Evolutionary conservation across 1,140 invertebrate species (phyloP), one percentile per base, ranked within the genome.

Genomic region (Plectrocnemia conspersa): DNA sequence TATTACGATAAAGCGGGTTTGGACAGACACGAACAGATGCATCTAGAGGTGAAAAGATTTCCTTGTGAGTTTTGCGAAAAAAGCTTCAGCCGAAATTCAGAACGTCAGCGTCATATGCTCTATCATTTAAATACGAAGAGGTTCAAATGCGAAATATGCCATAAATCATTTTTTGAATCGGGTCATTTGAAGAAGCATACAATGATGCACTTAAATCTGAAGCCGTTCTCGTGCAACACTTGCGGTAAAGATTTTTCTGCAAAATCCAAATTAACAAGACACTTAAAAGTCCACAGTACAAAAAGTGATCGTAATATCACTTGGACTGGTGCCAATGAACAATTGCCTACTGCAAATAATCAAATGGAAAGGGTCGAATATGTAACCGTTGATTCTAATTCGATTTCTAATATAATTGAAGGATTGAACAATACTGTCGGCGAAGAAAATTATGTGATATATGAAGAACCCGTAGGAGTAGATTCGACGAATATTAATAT

Each of bases 181-280:
- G 59, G 56, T 16, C 64, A 66, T 40, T 54, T 66, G 13, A 67
- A 65, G 38, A 64, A 64, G 7, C 68, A 70, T 44, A 63, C 67
- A 13, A 41, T 63, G n/a, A 66, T 62, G 7, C 72, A 75, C 50
- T 73, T 70, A 1, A 68, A 78, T 10, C 80, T 82, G 60, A 71
- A 78, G 52, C 80, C 80, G n/a, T 78, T 77, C 64, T 69, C 72
- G 48, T 84, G 82, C 65, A 68, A 67, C n/a, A 62, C 70, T 16
- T 76, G 73, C 44, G 68, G 66, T 2, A 73, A 72, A 60, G 56
- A 35, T 1, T 54, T 58, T 25, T 44, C 52, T 4, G 54, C 56
- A 1, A 29, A 44, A n/a, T 44, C 48, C 4, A 58, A 58, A 46
- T 21, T 58, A 6, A 47, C 29, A 33, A 15, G 56, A 33, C 56